Evolutionary conservation across 2,113 vertebrate genomes (phyloP), one percentile per base, ranked within the genome.

Genomic region (Phoxinus phoxinus): DNA sequence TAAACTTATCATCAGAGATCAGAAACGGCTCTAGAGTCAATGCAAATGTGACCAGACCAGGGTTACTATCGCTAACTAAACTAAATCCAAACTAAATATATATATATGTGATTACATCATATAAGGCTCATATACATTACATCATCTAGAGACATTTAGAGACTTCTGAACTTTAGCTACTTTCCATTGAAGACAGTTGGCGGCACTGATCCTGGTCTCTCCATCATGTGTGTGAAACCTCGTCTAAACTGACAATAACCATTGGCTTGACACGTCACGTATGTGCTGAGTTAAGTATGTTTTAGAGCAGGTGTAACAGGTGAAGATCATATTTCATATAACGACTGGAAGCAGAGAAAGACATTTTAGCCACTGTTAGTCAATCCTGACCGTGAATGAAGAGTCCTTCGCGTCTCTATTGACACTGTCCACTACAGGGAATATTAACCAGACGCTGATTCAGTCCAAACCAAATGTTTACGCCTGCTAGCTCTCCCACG

Each of bases 401-500:
- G 63, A 83, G 83, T 85, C 87, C 25, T 86, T 89, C 87, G 25
- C 92, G 91, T 89, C 85, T 91, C 48, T 89, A 89, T 92, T 93
- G 94, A 93, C 90, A 91, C 88, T 32, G 51, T 59, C 0, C 79
- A 74, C 94, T 56, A 5, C 6, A 27, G 93, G 92, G 93, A 93
- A 90, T 93, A 91, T 83, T 35, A 86, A 41, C 4, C 84, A 89
- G 92, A 93, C 92, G 75, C 92, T 94, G 92, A 92, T 93, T 93
- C 92, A 91, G 90, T 93, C 91, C 92, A 94, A 93, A 92, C 93
- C 87, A 93, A 94, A 93, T 94, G 94, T 94, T 94, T 94, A 93
- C 90, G 91, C 93, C 92, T 94, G 92, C 94, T 93, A 93, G 92
- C 90, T 77, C 91, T 89, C 86, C 87, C 88, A n/a, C 89, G 86